Conservation (phyloP, 2,797 vertebrate species). For the Hybognathus amarus region DNA sequence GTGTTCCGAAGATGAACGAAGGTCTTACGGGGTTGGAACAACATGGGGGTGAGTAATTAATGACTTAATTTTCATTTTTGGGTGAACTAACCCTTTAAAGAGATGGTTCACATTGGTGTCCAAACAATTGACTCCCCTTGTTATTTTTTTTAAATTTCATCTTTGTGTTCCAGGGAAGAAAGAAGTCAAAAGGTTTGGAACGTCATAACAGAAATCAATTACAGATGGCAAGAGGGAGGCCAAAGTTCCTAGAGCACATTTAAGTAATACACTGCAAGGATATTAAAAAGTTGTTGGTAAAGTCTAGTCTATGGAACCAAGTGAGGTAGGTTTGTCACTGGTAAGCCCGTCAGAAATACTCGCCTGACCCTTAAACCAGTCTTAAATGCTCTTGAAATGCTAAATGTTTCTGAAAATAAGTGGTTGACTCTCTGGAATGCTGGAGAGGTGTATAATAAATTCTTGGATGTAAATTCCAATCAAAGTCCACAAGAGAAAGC, state of each 20-base stretch:
- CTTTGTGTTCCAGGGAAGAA: not conserved
- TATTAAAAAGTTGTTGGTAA: not conserved
- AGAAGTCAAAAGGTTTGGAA: not conserved
- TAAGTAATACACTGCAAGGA: not conserved
- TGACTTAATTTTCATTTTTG: too few species aligned
- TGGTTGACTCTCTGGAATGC: conserved; percentile 7
- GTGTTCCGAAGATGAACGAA: too few species aligned
- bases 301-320: not conserved
- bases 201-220: not conserved
- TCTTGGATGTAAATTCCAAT: conserved; percentile 51
- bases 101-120: not conserved
- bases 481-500: conserved; percentile 40
- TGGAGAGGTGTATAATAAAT: conserved; percentile 27
- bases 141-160: not conserved
- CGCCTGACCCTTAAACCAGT: not conserved
- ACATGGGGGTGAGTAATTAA: too few species aligned
- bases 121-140: not conserved
- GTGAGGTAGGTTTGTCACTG: not conserved
- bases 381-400: conserved; percentile 5
- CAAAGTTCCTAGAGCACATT: not conserved
- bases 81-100: too few species aligned
- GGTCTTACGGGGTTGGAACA: too few species aligned
- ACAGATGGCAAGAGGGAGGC: not conserved
- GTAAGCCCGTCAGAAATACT: not conserved
- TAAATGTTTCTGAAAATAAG: not conserved